Conservation (phyloP, 1,140 invertebrate species). For the Leptestheria dahalacensis region DNA sequence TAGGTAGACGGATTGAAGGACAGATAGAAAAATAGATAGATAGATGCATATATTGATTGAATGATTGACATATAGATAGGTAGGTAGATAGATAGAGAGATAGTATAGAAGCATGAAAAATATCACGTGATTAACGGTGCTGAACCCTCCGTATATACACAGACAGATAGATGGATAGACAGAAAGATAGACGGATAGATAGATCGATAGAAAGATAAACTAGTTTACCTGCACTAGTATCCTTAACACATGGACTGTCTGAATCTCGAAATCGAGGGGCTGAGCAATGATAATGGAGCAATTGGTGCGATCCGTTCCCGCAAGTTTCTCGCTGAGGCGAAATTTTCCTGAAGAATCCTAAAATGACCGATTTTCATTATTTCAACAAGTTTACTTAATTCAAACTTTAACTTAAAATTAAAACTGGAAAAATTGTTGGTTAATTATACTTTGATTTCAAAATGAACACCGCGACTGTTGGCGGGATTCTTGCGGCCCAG, state of each 20-base stretch:
- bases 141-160: background rate
- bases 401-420: background rate
- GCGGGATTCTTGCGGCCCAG: slow-evolving; percentile 58
- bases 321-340: slow-evolving; percentile 56
- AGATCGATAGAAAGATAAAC: background rate
- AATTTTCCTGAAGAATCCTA: slow-evolving; percentile 49
- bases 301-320: slow-evolving; percentile 51
- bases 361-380: slow-evolving; percentile 1
- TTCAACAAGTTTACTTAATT: background rate
- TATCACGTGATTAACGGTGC: too few species aligned
- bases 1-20: too few species aligned
- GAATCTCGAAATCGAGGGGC: slow-evolving; percentile 65
- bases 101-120: too few species aligned
- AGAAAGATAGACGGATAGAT: background rate
- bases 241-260: slow-evolving; percentile 64
- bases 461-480: slow-evolving; percentile 53
- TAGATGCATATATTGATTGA: too few species aligned
- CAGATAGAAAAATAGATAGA: too few species aligned
- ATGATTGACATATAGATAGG: too few species aligned
- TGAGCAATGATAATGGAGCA: slow-evolving; percentile 56
- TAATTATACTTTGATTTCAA: slow-evolving; percentile 53
- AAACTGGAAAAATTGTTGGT: background rate
- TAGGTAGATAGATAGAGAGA: too few species aligned
- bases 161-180: background rate
- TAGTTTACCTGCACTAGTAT: slow-evolving; percentile 66